Evolutionary conservation across 2,113 vertebrate genomes (phyloP).

Genomic region (Carlito syrichta): DNA sequence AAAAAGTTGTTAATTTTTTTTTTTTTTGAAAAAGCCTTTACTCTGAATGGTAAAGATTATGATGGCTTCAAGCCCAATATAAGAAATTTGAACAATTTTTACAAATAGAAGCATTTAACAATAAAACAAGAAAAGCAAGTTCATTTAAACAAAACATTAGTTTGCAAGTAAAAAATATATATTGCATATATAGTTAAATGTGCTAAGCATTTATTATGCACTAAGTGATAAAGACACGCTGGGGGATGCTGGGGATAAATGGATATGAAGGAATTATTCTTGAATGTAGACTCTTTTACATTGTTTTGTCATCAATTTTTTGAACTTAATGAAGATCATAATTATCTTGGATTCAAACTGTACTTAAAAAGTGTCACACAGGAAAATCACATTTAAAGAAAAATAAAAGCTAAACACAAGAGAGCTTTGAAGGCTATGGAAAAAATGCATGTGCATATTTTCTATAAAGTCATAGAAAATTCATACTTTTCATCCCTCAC

Average conservation of each 20-base stretch:
- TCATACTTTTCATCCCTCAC: neutral
- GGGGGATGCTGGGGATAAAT: neutral
- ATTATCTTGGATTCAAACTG: neutral
- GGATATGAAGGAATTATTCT: neutral
- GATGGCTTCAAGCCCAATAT: neutral
- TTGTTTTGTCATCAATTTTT: neutral
- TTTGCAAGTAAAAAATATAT: neutral
- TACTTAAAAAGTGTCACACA: neutral
- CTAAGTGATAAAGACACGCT: neutral
- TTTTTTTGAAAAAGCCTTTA: neutral
- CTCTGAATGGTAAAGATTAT: neutral
- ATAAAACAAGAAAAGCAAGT: neutral
- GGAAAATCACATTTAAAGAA: neutral
- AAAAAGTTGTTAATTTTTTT: neutral
- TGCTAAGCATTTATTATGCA: neutral
- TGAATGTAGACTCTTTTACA: neutral
- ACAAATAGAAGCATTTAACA: neutral
- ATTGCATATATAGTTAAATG: neutral
- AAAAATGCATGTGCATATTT: neutral
- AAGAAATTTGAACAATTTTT: neutral
- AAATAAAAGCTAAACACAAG: neutral
- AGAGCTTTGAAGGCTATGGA: neutral
- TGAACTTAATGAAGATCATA: neutral
- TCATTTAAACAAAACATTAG: neutral
- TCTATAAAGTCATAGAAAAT: neutral